Conservation (phyloP, 2,888 invertebrate species). For the Invenusta paracnida region DNA sequence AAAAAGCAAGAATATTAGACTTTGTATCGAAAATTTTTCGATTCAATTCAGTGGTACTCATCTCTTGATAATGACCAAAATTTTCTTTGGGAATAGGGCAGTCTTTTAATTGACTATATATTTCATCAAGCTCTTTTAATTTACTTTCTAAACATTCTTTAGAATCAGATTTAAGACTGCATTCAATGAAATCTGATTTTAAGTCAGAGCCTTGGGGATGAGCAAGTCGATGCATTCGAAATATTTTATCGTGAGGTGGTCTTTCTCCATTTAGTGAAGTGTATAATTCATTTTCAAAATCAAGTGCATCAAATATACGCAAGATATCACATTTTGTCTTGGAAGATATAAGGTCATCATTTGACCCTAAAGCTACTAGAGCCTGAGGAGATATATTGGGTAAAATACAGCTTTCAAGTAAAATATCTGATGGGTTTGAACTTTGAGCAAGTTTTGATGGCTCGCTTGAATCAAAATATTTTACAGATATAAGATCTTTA, state of each 20-base stretch:
- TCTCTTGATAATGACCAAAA: background rate
- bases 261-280: background rate
- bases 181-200: background rate
- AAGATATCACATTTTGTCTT: background rate
- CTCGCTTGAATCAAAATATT: background rate
- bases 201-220: background rate
- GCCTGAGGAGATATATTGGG: background rate
- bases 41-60: background rate
- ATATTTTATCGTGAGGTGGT: background rate
- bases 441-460: background rate
- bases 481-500: background rate
- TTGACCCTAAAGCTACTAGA: background rate
- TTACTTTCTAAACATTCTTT: background rate
- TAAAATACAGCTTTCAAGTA: background rate
- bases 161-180: background rate
- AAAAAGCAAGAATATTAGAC: background rate
- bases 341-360: background rate
- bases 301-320: background rate
- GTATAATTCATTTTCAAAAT: background rate
- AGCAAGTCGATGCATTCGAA: background rate
- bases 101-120: background rate
- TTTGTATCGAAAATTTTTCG: background rate
- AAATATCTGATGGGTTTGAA: background rate
- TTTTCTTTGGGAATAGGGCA: background rate
- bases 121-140: background rate